Conservation (phyloP, 1,140 invertebrate genomes). For the Aricia agestis region DNA sequence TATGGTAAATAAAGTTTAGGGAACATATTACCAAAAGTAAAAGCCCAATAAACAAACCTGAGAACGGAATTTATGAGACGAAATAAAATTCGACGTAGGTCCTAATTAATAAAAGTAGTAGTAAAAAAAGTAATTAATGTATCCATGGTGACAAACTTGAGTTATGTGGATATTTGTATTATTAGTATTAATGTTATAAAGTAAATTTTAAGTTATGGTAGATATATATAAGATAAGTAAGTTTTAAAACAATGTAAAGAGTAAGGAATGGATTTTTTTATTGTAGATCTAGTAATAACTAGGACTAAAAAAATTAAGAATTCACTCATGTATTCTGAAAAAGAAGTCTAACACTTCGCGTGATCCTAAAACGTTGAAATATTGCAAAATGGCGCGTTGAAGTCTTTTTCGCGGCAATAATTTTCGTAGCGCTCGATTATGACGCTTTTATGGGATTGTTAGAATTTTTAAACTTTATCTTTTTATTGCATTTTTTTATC, state of each 20-base stretch:
- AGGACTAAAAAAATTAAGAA: too few relatives aligned
- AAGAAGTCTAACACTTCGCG: too few relatives aligned
- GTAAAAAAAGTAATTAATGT: not conserved
- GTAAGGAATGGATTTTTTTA: too few relatives aligned
- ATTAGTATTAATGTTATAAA: not conserved
- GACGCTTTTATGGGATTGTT: not conserved
- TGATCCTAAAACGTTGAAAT: not conserved
- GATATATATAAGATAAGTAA: too few relatives aligned
- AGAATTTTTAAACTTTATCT: too few relatives aligned
- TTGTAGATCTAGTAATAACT: too few relatives aligned
- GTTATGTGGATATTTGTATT: not conserved
- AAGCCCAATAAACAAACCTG: not conserved
- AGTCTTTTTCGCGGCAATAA: not conserved
- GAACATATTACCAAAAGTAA: not conserved
- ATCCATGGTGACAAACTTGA: not conserved
- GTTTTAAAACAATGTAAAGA: too few relatives aligned
- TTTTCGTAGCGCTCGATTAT: not conserved
- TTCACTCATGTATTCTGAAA: too few relatives aligned
- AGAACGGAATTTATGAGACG: constrained; percentile 1
- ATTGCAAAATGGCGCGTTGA: not conserved
- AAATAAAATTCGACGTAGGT: not conserved
- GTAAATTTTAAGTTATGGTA: not conserved
- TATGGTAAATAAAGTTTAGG: not conserved
- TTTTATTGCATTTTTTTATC: too few relatives aligned
- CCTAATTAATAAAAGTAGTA: constrained; percentile 14